Conservation (phyloP, 2,888 invertebrate genomes). For the Liposcelis brunnea region DNA sequence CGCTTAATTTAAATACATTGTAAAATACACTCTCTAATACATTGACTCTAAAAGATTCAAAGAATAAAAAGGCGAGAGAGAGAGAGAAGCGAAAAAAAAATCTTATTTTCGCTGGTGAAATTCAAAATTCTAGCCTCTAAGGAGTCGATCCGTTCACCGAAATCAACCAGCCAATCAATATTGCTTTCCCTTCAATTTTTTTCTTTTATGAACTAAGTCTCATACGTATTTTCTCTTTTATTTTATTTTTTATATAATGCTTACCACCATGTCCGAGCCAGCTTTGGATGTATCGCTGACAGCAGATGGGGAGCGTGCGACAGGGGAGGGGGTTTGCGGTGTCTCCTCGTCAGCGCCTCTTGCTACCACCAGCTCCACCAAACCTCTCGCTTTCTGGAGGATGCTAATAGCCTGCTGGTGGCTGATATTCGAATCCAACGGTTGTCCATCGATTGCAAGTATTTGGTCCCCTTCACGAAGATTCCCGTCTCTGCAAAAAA, state of each 20-base stretch:
- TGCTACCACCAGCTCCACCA: slow-evolving; percentile 45
- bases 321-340: slow-evolving; percentile 14
- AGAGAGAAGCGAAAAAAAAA: neutral
- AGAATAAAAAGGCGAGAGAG: too few species aligned
- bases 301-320: slow-evolving; percentile 32
- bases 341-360: slow-evolving; percentile 25
- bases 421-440: slow-evolving; percentile 59
- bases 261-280: slow-evolving; percentile 51
- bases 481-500: slow-evolving; percentile 40
- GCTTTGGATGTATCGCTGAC: slow-evolving; percentile 49
- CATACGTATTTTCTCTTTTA: too few species aligned
- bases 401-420: slow-evolving; percentile 66
- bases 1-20: too few species aligned
- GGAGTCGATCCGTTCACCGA: neutral
- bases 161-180: neutral
- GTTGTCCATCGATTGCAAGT: slow-evolving; percentile 64
- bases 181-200: too few species aligned
- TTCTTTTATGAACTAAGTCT: too few species aligned
- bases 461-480: slow-evolving; percentile 68
- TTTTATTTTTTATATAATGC: too few species aligned
- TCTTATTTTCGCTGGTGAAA: neutral
- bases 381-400: slow-evolving; percentile 54
- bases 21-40: too few species aligned
- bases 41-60: too few species aligned
- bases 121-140: neutral